phyloP scores from a whole-genome alignment of 1,140 invertebrate species.

The Pantala flavescens region DNA sequence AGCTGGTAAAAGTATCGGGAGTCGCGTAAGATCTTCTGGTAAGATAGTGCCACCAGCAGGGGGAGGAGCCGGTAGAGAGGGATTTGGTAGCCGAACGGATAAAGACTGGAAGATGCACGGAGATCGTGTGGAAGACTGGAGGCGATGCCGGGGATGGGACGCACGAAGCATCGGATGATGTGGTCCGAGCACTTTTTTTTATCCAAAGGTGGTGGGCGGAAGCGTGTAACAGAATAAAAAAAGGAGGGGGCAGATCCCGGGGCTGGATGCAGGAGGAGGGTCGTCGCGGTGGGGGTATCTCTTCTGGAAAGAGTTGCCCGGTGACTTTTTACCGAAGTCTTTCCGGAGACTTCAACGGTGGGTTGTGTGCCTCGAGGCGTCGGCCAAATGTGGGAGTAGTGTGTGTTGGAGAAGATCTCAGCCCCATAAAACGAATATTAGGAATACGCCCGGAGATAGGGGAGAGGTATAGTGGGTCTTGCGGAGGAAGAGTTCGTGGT shows the following conservation, averaged over 20 bases:
- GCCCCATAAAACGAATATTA: constrained; percentile 9
- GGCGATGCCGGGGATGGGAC: not conserved
- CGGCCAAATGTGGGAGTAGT: constrained; percentile 3
- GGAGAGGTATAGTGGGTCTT: not conserved
- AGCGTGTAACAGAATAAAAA: not conserved
- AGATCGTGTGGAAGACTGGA: not conserved
- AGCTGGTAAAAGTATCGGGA: too few species aligned
- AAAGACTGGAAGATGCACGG: not conserved
- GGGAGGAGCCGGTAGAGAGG: too few species aligned
- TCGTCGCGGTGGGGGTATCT: not conserved
- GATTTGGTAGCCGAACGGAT: too few species aligned
- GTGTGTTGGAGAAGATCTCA: not conserved
- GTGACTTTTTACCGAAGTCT: not conserved
- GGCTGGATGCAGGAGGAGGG: not conserved
- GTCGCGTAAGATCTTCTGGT: too few species aligned
- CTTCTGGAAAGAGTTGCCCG: not conserved
- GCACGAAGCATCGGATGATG: not conserved
- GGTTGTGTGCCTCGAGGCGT: not conserved
- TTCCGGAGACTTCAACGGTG: not conserved
- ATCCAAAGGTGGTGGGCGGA: not conserved
- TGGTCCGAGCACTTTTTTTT: not conserved
- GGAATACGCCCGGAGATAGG: not conserved
- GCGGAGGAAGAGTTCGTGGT: not conserved
- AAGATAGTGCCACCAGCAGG: too few species aligned
- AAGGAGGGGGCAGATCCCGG: not conserved